Evolutionary conservation across 2,888 invertebrate species (phyloP), one percentile per base, ranked within the genome.

Genomic region (Cylindroiulus punctatus): DNA sequence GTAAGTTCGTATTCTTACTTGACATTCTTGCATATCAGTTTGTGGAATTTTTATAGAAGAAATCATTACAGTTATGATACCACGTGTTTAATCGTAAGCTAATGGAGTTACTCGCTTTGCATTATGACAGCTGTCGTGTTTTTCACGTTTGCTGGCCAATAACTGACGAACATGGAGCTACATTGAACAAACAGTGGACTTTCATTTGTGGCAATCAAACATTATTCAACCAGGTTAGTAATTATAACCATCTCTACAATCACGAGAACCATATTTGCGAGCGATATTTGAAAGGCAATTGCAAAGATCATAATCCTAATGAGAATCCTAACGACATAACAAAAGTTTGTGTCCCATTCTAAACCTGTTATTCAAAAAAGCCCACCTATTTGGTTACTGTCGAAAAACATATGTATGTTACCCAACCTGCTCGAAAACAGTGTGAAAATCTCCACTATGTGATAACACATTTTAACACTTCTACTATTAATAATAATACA

Each of bases 161-260:
- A 30, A 84, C 84, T n/a, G 87, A 87, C 30, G 87, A 87, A 65
- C 81, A 26, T 12, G 87, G 88, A 86, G 86, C 85, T 22, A 86
- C 84, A 4, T 17, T 86, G 17, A 86, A 84, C 44, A 85, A 86
- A 32, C 87, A 87, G 44, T 88, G 85, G 85, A 86, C 86, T 26
- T 88, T 88, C 87, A 85, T 88, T 42, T 88, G 88, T 40, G 88
- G 88, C 26, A 88, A 88, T 32, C 88, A 88, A 52, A 88, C 88
- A 36, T 26, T 87, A 3, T 88, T 88, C 81, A 87, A 88, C 36
- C 88, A 88, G 87, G 88, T 88, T 82, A 87, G 40, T 32, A 76
- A 76, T 76, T 65, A 22, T 26, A n/a, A 26, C 3, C 19, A 84
- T 52, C 52, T 17, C 22, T 30, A 12, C 22, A 85, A 85, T 26